Conservation (phyloP, 2,888 invertebrate species). For the Drosophila crucigera region DNA sequence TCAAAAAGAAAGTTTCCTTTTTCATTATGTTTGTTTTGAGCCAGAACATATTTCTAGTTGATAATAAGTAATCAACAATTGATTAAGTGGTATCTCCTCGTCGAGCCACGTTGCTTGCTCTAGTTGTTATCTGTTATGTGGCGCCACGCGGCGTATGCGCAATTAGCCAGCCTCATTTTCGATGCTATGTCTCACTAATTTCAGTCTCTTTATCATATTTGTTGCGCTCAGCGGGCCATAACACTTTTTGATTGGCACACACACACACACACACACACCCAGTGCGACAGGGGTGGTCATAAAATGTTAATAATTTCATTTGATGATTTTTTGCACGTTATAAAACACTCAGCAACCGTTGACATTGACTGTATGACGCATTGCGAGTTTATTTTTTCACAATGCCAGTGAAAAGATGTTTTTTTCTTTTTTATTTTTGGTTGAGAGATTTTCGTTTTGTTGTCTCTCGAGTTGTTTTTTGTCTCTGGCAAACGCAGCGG, state of each 20-base stretch:
- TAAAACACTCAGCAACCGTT: constrained; percentile 70
- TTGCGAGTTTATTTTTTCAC: constrained; percentile 67
- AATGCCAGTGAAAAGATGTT: constrained; percentile 31
- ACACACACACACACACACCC: not conserved
- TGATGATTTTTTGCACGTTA: constrained; percentile 68
- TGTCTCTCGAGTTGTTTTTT: constrained; percentile 2
- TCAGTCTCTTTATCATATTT: constrained; percentile 44
- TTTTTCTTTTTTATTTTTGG: constrained; percentile 4
- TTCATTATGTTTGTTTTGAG: not conserved
- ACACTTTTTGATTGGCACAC: constrained; percentile 21
- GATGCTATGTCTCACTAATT: constrained; percentile 21
- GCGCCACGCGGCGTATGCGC: constrained; percentile 74
- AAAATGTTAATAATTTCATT: constrained; percentile 70
- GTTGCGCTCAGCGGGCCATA: constrained; percentile 15
- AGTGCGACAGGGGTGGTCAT: not conserved
- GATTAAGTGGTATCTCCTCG: not conserved
- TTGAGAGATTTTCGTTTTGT: constrained; percentile 9
- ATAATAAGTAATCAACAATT: not conserved
- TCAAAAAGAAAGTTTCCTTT: not conserved
- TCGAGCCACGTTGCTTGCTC: not conserved
- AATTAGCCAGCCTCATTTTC: constrained; percentile 58
- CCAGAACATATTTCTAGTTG: not conserved
- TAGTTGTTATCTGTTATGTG: constrained; percentile 32
- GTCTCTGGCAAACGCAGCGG: constrained; percentile 21
- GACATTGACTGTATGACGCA: constrained; percentile 61